phyloP scores from a whole-genome alignment of 2,797 vertebrate genomes.

The Macroramphosus scolopax region DNA sequence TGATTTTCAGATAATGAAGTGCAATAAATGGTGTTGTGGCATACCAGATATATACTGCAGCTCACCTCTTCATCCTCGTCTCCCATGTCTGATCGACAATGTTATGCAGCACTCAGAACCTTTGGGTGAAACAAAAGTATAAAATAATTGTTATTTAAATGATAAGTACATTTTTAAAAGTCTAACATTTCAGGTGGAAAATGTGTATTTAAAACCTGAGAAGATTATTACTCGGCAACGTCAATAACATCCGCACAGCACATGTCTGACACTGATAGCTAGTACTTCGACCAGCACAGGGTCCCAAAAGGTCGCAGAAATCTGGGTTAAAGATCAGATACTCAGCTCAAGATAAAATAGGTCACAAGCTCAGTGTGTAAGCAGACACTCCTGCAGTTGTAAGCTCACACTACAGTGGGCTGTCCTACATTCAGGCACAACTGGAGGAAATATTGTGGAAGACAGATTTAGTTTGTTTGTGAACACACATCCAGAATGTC shows the following conservation, averaged over 20 bases:
- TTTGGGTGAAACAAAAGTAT: no score
- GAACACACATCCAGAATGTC: no score
- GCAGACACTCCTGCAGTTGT: conserved; percentile 29
- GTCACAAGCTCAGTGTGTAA: conserved; percentile 49
- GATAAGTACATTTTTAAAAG: no score
- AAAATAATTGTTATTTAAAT: no score
- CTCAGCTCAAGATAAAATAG: conserved; percentile 6
- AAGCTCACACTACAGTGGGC: neutral
- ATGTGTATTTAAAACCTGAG: no score
- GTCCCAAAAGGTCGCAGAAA: conserved; percentile 9
- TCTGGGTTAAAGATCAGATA: conserved; percentile 52
- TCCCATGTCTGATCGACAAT: conserved; percentile 67
- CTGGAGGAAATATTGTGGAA: no score
- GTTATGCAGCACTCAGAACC: neutral
- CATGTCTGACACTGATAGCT: no score
- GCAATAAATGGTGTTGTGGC: conserved; percentile 6
- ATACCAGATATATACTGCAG: conserved; percentile 73
- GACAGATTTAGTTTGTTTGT: no score
- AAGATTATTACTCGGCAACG: no score
- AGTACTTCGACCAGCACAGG: neutral
- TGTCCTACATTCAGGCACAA: neutral
- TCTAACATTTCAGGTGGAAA: no score
- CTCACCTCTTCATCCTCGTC: conserved; percentile 60
- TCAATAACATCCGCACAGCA: no score
- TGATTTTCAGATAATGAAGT: no score